phyloP scores from a whole-genome alignment of 1,140 invertebrate genomes.

The Papilio aristodemus region DNA sequence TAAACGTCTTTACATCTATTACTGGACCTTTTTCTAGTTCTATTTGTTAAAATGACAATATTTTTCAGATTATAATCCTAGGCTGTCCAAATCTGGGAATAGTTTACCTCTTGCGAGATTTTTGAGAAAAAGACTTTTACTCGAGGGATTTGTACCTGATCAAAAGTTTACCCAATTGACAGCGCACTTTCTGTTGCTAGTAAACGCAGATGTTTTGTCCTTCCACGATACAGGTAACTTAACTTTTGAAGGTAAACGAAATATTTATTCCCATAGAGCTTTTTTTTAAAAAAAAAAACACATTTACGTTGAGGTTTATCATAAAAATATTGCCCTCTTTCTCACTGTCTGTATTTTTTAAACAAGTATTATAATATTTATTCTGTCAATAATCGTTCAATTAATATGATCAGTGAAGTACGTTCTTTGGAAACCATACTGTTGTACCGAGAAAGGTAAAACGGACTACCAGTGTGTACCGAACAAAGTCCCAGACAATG shows the following conservation, averaged over 20 bases:
- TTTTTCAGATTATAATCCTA: constrained; percentile 47
- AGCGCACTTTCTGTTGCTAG: constrained; percentile 48
- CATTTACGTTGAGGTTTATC: no score
- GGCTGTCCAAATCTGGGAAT: constrained; percentile 41
- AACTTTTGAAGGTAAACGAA: background rate
- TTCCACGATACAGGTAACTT: constrained; percentile 62
- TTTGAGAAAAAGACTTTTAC: constrained; percentile 49
- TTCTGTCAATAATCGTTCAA: background rate
- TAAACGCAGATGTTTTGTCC: constrained; percentile 50
- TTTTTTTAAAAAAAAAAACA: no score
- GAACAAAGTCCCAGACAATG: constrained; percentile 54
- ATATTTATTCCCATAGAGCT: no score
- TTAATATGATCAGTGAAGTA: constrained; percentile 53
- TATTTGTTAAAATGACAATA: background rate
- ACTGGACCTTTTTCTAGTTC: background rate
- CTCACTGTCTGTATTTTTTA: no score
- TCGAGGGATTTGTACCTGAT: constrained; percentile 52
- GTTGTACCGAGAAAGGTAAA: constrained; percentile 57
- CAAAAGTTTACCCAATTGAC: constrained; percentile 50
- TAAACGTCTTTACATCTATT: no score
- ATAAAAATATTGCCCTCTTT: no score
- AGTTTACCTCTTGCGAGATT: constrained; percentile 41
- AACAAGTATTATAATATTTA: no score
- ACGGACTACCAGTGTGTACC: constrained; percentile 51
- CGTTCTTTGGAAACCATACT: constrained; percentile 57